Percentiles rank a stretch among this genome's conserved stretches.
These are phyloP conservation scores for Reinhardtius hippoglossoides DNA, from an alignment of 2,113 vertebrate genomes.

Conservation along the genomic window DNA sequence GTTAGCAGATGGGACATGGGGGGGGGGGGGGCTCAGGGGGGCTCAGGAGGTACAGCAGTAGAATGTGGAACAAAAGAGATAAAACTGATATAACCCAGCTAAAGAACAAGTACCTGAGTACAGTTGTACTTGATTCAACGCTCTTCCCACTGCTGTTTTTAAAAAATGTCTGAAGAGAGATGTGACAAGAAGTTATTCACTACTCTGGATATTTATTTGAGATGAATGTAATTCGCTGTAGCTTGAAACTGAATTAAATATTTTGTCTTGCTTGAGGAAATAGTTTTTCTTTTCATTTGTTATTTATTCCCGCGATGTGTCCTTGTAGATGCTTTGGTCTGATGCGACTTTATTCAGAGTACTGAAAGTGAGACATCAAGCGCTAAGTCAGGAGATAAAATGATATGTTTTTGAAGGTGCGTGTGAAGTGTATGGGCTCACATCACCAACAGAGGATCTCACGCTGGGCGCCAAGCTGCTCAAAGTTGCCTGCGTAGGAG, in stretches of 20 bases:
- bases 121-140: too few relatives aligned
- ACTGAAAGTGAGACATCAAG: slow-evolving; percentile 22
- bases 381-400: slow-evolving; percentile 8
- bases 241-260: background rate
- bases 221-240: background rate
- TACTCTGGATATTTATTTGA: background rate
- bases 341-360: slow-evolving; percentile 11
- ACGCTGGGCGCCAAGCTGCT: slow-evolving; percentile 73
- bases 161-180: too few relatives aligned
- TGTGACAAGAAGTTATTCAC: background rate
- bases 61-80: too few relatives aligned
- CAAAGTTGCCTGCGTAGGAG: slow-evolving; percentile 53
- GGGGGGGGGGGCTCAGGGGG: too few relatives aligned
- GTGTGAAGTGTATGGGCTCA: slow-evolving; percentile 55
- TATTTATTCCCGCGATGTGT: background rate
- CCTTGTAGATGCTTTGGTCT: slow-evolving; percentile 14
- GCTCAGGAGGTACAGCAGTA: too few relatives aligned
- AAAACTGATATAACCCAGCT: too few relatives aligned
- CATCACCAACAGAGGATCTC: slow-evolving; percentile 61
- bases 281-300: background rate
- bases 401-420: slow-evolving; percentile 49
- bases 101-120: too few relatives aligned
- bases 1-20: too few relatives aligned
- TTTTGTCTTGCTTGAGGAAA: slow-evolving; percentile 5
- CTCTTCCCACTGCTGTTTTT: too few relatives aligned